Conservation (phyloP, 2,797 vertebrate species). For the Graptemys geographica region DNA sequence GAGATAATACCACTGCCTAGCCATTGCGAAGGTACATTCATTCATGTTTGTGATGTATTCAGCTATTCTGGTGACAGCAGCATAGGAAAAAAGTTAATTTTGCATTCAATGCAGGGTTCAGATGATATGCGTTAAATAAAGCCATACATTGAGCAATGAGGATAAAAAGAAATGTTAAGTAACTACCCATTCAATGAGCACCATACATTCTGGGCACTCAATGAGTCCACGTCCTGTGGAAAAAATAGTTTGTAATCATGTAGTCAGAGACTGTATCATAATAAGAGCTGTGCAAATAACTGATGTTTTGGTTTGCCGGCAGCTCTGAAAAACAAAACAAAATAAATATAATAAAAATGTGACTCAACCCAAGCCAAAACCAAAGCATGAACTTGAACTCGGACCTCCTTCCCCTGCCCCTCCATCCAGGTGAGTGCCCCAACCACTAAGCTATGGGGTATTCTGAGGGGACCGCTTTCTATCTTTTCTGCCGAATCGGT, state of each 20-base stretch:
- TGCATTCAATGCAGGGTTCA: constrained; percentile 39
- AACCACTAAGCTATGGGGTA: not conserved
- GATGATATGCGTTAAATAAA: constrained; percentile 46
- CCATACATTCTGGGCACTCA: not conserved
- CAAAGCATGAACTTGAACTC: not conserved
- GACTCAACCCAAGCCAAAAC: not conserved
- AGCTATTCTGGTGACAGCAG: constrained; percentile 43
- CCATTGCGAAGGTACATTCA: not conserved
- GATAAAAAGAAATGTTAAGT: constrained; percentile 27
- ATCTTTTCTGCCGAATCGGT: not conserved
- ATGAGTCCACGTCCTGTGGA: not conserved
- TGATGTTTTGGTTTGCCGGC: not conserved
- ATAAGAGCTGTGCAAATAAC: not conserved
- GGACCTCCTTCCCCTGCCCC: too few relatives aligned
- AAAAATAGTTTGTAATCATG: constrained; percentile 28
- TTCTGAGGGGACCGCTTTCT: not conserved
- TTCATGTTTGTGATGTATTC: constrained; percentile 33
- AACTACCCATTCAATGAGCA: constrained; percentile 30
- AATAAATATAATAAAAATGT: constrained; percentile 27
- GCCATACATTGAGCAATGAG: constrained; percentile 16
- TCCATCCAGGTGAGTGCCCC: not conserved
- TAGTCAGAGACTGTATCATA: constrained; percentile 18
- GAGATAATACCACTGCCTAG: not conserved
- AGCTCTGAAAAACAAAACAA: not conserved
- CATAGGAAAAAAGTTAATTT: constrained; percentile 2